phyloP scores from a whole-genome alignment of 2,113 vertebrate species.

The Leuciscus idus region DNA sequence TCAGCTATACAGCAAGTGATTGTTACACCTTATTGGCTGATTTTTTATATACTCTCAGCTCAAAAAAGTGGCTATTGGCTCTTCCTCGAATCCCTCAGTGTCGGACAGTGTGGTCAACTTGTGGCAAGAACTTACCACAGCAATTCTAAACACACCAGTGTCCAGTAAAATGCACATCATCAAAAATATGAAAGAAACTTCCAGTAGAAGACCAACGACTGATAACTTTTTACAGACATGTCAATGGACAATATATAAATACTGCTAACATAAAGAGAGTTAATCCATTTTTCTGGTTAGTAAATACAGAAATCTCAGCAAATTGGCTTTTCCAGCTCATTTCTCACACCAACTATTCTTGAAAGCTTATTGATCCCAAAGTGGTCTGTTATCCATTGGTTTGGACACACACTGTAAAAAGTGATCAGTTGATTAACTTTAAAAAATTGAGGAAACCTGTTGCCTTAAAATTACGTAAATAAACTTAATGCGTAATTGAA shows the following conservation, averaged over 20 bases:
- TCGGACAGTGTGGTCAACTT: no score
- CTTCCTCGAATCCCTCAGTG: no score
- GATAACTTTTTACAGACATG: background rate
- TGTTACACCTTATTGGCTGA: background rate
- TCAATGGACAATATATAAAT: no score
- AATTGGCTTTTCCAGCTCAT: background rate
- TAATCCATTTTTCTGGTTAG: background rate
- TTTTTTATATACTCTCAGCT: background rate
- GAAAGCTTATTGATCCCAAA: slow-evolving; percentile 7
- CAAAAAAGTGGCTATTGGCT: background rate
- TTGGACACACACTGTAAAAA: background rate
- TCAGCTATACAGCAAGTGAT: no score
- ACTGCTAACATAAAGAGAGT: background rate
- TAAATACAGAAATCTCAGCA: background rate
- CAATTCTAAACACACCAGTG: no score
- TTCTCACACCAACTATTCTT: slow-evolving; percentile 21
- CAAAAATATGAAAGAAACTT: background rate
- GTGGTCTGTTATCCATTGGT: slow-evolving; percentile 19
- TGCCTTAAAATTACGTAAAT: no score
- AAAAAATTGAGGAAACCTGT: no score
- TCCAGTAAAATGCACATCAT: no score
- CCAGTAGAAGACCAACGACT: background rate
- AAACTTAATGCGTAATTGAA: no score
- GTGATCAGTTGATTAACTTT: no score
- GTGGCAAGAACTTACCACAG: no score